Conservation (phyloP, 2,888 invertebrate species). For the Parnassius smintheus region DNA sequence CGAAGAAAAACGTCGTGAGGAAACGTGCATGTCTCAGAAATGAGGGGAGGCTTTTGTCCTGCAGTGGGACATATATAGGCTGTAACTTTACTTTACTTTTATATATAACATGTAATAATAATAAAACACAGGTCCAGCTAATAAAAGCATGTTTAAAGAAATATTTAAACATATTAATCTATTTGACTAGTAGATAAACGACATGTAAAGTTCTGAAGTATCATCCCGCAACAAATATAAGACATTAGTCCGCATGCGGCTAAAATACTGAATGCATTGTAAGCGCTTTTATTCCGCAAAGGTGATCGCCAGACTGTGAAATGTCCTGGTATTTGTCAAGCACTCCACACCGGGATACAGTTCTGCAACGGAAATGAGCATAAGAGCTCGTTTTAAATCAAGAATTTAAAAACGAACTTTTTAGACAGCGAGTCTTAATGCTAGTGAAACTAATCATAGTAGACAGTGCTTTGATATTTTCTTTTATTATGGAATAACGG, state of each 20-base stretch:
- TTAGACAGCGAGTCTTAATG: too few species aligned
- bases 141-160: too few species aligned
- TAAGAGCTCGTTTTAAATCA: slow-evolving; percentile 21
- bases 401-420: slow-evolving; percentile 19
- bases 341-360: slow-evolving; percentile 41
- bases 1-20: too few species aligned
- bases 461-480: too few species aligned
- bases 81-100: too few species aligned
- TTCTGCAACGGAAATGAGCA: slow-evolving; percentile 37
- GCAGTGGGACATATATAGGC: too few species aligned
- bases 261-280: slow-evolving; percentile 49
- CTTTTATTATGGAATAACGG: too few species aligned
- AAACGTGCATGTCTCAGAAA: too few species aligned
- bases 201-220: slow-evolving; percentile 24
- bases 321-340: slow-evolving; percentile 51
- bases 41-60: too few species aligned
- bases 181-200: slow-evolving; percentile 2
- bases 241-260: slow-evolving; percentile 39
- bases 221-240: slow-evolving; percentile 41
- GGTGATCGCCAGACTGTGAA: slow-evolving; percentile 73
- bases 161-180: slow-evolving; percentile 5
- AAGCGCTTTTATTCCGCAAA: slow-evolving; percentile 51
- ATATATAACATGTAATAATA: too few species aligned
- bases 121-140: too few species aligned
- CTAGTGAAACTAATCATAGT: too few species aligned